Evolutionary conservation across 2,888 invertebrate species (phyloP), one percentile per base, ranked within the genome.

Genomic region (Rhyacophila evoluta): DNA sequence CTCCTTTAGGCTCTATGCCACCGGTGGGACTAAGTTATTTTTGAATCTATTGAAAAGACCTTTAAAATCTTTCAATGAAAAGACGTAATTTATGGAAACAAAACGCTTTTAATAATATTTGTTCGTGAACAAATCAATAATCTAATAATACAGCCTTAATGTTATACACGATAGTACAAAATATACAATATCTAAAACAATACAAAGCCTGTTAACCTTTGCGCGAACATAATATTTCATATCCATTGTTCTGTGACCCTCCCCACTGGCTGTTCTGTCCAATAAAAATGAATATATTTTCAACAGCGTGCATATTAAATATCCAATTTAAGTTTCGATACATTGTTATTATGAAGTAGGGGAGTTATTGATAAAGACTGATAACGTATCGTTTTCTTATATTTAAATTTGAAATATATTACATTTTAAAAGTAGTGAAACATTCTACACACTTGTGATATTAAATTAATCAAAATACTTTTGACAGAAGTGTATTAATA

Each of bases 191-290:
- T 25, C 25, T 55, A 19, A 55, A 55, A 55, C 55, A 55, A 55
- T 55, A 55, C 55, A 55, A 55, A 55, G 19, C 55, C 15, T 19
- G 15, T 55, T 55, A 55, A 55, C 55, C 55, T 55, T 55, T 55
- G 1, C 55, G 15, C 19, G 55, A 55, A 55, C 55, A 19, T 55
- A 55, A 55, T 55, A 55, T 19, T 55, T 55, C 55, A 55, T 55
- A 25, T 55, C 55, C 25, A 55, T 55, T 55, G 55, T 55, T 55
- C 55, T 19, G 1, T 55, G 19, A 19, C 55, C 55, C 55, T 55
- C 55, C 55, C 19, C 10, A 55, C 25, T 55, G 10, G 55, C 1
- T 25, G 55, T 55, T 55, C 55, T 55, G 55, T 19, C 55, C 55
- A 55, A 55, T 55, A 55, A 55, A 12, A 55, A 55, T 19, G 55